Base-by-base conservation (phyloP, 53 echinoderm and acorn worm genomes). In the Holothuria scabra region DNA sequence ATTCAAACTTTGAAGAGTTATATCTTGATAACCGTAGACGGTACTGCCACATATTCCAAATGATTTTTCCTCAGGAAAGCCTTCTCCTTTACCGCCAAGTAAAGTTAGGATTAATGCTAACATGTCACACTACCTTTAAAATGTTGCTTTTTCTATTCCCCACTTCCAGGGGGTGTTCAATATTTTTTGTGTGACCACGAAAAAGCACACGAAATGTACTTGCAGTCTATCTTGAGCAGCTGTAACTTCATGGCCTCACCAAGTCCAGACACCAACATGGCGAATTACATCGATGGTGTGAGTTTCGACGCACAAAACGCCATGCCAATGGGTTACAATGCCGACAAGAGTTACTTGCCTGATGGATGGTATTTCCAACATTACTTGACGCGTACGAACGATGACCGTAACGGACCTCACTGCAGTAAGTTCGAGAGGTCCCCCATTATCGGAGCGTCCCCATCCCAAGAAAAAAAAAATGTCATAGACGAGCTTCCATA, bases 141-240 rank as follows among this genome's bases (percentile, higher is more conserved):
- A 29, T 65, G 12, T 13, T 41, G 0, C 35, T 8, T 29, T 68
- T 22, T 30, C 26, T 25, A 2, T 28, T 63, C 25, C n/a, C 67
- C 29, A 21, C 41, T 24, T 37, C 12, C 80, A 96, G 93, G 93
- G 19, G 91, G 82, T 12, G 89, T 93, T 28, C 44, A 85, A 35
- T 91, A 90, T 66, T 88, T 93, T 13, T 84, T 84, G 1, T 96
- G 96, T 57, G 93, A 96, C 59, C 93, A 93, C 81, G 59, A 93
- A 31, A 85, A 91, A 30, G 85, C 90, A 8, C 85, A 89, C 65
- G 91, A 93, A 63, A 86, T 93, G 74, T 93, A 91, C 68, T 83
- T 78, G 8, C 91, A 93, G 11, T 93, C 93, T 72, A 96, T 96
- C 74, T 83, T 87, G 74, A 59, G 80, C 72, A 69, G 66, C 58